phyloP scores from a whole-genome alignment of 2,888 invertebrate species.

The Sepiola atlantica region DNA sequence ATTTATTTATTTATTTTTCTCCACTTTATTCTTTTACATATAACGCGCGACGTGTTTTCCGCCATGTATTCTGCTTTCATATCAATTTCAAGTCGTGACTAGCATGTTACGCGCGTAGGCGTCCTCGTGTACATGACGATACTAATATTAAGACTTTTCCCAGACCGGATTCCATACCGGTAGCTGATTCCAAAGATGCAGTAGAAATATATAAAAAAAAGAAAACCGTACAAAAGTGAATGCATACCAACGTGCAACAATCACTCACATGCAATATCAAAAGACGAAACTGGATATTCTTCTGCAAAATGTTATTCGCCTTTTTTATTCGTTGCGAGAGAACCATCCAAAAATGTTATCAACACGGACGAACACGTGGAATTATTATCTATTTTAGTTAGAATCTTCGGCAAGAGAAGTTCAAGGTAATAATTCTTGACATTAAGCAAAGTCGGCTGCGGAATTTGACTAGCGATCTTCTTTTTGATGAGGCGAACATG shows the following conservation, averaged over 20 bases:
- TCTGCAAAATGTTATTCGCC: background rate
- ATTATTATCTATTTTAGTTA: background rate
- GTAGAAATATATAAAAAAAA: background rate
- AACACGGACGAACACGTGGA: background rate
- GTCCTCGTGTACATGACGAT: background rate
- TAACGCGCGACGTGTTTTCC: background rate
- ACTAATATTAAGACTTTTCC: background rate
- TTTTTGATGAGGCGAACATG: background rate
- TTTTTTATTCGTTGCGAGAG: background rate
- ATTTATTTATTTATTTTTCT: too few relatives aligned
- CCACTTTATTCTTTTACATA: too few relatives aligned
- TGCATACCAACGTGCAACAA: background rate
- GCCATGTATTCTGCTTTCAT: background rate
- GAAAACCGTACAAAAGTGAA: background rate
- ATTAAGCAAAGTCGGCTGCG: background rate
- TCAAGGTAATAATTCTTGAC: background rate
- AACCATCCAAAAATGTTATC: too few relatives aligned
- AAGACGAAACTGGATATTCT: background rate
- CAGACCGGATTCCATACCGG: background rate
- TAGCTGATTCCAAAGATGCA: background rate
- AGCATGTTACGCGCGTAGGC: background rate
- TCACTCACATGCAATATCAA: background rate
- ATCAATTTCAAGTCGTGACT: background rate
- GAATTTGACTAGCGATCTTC: background rate
- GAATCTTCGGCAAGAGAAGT: background rate